Evolutionary conservation across 2,797 vertebrate genomes (phyloP).

Genomic region (Coregonus ussuriensis): DNA sequence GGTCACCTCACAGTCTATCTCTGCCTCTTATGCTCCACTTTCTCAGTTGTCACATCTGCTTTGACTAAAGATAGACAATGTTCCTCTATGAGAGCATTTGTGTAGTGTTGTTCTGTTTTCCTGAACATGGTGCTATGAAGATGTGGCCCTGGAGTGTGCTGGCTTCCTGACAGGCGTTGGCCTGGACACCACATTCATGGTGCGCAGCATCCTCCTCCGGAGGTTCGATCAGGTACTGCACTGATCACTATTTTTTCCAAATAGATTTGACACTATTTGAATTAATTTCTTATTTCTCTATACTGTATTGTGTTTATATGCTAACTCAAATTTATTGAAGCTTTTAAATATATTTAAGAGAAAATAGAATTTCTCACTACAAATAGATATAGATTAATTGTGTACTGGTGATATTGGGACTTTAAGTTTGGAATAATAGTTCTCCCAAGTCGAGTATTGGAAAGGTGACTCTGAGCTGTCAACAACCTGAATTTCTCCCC

Average conservation of each 20-base stretch:
- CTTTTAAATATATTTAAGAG: no score
- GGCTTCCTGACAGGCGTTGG: conserved; percentile 92
- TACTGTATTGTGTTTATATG: no score
- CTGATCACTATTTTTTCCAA: no score
- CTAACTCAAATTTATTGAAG: no score
- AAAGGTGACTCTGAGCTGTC: not conserved
- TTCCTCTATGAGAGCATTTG: not conserved
- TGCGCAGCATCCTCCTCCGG: conserved; percentile 92
- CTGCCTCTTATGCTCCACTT: not conserved
- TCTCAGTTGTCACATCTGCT: not conserved
- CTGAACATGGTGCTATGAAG: conserved; percentile 73
- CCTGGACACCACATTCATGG: conserved; percentile 88
- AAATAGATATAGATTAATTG: no score
- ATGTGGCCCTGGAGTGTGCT: conserved; percentile 93
- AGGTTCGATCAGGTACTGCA: conserved; percentile 91
- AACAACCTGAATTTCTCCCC: not conserved
- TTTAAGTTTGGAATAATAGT: not conserved
- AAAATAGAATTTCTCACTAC: no score
- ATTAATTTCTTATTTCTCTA: no score
- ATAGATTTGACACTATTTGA: no score
- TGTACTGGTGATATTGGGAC: not conserved
- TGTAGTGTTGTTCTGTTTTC: conserved; percentile 36
- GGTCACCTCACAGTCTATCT: not conserved
- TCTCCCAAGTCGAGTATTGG: not conserved
- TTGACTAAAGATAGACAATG: not conserved